Evolutionary conservation across 2,797 vertebrate species (phyloP).

Genomic region (Enteromius viviparus): DNA sequence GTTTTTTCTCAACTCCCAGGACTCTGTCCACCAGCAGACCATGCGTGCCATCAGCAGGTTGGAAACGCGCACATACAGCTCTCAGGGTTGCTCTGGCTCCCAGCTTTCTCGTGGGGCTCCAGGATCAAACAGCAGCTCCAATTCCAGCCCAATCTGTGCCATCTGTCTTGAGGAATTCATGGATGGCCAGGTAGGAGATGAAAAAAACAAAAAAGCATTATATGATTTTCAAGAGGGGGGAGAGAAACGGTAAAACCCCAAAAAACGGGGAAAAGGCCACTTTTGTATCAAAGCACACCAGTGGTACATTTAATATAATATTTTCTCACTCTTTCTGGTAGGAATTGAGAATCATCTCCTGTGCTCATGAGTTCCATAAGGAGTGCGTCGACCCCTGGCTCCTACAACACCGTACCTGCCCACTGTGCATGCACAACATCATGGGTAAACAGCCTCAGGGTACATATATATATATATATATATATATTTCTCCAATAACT

Average conservation of each 20-base stretch:
- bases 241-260: background rate
- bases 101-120: constrained; percentile 70
- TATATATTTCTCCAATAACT: constrained; percentile 9
- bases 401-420: constrained; percentile 92
- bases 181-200: constrained; percentile 88
- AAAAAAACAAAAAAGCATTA: background rate
- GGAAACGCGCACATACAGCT: constrained; percentile 87
- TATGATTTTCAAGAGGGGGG: background rate
- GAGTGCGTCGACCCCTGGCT: constrained; percentile 97
- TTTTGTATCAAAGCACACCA: background rate
- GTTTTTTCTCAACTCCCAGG: constrained; percentile 69
- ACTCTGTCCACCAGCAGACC: constrained; percentile 91
- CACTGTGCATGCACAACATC: constrained; percentile 99
- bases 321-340: constrained; percentile 64
- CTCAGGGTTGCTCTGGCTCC: constrained; percentile 75
- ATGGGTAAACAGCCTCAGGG: constrained; percentile 78
- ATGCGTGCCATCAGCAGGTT: constrained; percentile 87
- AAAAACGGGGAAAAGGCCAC: background rate
- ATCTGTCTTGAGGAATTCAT: constrained; percentile 97
- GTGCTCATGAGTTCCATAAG: constrained; percentile 94
- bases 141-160: constrained; percentile 89
- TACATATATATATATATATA: background rate
- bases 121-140: constrained; percentile 90
- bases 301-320: background rate
- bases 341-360: constrained; percentile 96